A percentile compares a stretch with the other conserved stretches of the same genome.
Conservation (phyloP, 2,888 invertebrate genomes). For the Platypus cylindrus region DNA sequence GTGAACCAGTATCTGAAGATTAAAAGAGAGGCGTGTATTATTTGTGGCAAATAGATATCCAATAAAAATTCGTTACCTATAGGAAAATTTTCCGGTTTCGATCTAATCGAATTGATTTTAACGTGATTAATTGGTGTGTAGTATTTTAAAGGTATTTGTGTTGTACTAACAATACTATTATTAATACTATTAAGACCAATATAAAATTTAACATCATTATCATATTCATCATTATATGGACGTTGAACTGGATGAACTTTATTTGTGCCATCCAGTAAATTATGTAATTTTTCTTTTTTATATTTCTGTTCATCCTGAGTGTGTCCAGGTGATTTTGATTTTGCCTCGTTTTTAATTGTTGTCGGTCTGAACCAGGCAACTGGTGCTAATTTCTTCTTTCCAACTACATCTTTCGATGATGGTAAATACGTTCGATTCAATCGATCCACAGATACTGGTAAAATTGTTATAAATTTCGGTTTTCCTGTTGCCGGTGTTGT, state of each 20-base stretch:
- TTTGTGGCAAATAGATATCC: no score
- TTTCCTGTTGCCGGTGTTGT: conserved; percentile 32
- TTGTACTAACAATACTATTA: conserved; percentile 38
- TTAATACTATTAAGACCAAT: conserved; percentile 34
- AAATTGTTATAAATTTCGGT: conserved; percentile 34
- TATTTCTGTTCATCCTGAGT: conserved; percentile 1
- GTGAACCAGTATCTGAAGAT: neutral
- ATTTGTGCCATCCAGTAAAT: neutral
- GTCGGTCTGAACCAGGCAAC: conserved; percentile 32
- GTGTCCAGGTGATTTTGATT: conserved; percentile 2
- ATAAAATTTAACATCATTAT: conserved; percentile 21
- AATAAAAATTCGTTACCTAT: conserved; percentile 9
- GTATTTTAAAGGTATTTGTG: conserved; percentile 50
- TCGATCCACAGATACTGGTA: conserved; percentile 26
- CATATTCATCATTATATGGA: conserved; percentile 5
- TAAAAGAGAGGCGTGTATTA: no score
- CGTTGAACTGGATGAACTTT: conserved; percentile 1
- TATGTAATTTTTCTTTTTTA: neutral
- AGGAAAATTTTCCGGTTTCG: conserved; percentile 17
- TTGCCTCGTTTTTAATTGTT: conserved; percentile 30
- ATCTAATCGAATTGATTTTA: conserved; percentile 40
- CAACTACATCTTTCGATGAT: conserved; percentile 10
- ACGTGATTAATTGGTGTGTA: conserved; percentile 43
- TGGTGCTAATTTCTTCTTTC: conserved; percentile 20
- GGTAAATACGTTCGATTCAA: conserved; percentile 16